Percentiles rank a stretch among this genome's conserved stretches.
Conservation (phyloP, 2,888 invertebrate species). For the Ornithoptera priamus region DNA sequence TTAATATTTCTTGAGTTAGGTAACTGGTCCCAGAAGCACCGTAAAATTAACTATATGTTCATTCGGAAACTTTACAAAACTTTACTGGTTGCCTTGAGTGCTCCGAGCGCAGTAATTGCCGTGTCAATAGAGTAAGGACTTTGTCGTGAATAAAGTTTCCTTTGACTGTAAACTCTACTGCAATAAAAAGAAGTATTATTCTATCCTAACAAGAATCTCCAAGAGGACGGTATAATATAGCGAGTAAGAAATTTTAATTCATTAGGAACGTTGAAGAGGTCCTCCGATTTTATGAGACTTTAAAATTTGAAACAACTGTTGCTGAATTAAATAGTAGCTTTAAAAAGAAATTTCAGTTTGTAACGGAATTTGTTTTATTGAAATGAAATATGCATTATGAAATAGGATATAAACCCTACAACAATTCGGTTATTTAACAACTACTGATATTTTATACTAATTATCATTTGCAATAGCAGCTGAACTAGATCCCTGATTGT, state of each 20-base stretch:
- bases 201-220: conserved; percentile 10
- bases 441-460: too few relatives aligned
- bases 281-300: not conserved
- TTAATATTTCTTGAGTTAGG: conserved; percentile 39
- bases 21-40: conserved; percentile 56
- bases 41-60: conserved; percentile 65
- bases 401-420: too few relatives aligned
- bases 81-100: conserved; percentile 50
- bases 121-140: conserved; percentile 26
- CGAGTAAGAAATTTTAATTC: conserved; percentile 17
- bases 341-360: too few relatives aligned
- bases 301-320: not conserved
- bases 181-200: conserved; percentile 21
- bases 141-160: conserved; percentile 18
- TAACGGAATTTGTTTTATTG: too few relatives aligned
- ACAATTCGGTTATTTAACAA: too few relatives aligned
- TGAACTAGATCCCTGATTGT: too few relatives aligned
- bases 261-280: conserved; percentile 21
- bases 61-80: conserved; percentile 63
- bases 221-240: not conserved
- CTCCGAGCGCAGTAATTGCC: conserved; percentile 34
- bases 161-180: conserved; percentile 20
- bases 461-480: too few relatives aligned
- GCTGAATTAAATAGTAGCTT: not conserved
- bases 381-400: too few relatives aligned